Conservation (phyloP, 1,140 invertebrate genomes). For the Babylonia areolata region DNA sequence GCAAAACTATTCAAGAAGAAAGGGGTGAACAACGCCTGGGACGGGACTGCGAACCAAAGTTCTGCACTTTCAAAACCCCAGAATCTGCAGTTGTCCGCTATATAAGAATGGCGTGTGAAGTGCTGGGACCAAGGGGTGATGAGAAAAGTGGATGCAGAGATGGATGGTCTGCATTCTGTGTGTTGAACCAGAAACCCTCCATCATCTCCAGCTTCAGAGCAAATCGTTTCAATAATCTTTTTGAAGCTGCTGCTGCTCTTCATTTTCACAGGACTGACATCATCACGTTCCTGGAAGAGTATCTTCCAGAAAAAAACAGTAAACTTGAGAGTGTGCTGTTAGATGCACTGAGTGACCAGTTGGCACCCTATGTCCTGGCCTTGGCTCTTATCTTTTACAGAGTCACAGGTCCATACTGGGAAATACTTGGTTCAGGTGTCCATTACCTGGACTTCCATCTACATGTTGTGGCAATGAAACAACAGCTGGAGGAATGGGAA, state of each 20-base stretch:
- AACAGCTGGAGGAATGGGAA: no score
- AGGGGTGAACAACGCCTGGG: not conserved
- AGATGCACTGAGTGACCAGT: not conserved
- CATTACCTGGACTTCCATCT: not conserved
- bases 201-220: no score
- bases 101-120: conserved; percentile 31
- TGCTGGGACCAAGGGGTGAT: conserved; percentile 28
- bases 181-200: no score
- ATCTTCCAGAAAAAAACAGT: no score
- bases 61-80: not conserved
- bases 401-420: not conserved
- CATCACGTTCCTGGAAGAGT: no score
- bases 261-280: no score
- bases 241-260: no score
- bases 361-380: not conserved
- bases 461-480: not conserved
- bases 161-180: conserved; percentile 8
- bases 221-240: no score
- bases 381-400: not conserved
- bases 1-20: conserved; percentile 1
- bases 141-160: conserved; percentile 19
- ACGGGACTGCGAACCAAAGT: not conserved
- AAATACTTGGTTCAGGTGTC: not conserved
- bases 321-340: not conserved
- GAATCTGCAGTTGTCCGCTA: conserved; percentile 6